Base-by-base conservation (phyloP, 2,888 invertebrate species). In the Iselma pallidipennis region DNA sequence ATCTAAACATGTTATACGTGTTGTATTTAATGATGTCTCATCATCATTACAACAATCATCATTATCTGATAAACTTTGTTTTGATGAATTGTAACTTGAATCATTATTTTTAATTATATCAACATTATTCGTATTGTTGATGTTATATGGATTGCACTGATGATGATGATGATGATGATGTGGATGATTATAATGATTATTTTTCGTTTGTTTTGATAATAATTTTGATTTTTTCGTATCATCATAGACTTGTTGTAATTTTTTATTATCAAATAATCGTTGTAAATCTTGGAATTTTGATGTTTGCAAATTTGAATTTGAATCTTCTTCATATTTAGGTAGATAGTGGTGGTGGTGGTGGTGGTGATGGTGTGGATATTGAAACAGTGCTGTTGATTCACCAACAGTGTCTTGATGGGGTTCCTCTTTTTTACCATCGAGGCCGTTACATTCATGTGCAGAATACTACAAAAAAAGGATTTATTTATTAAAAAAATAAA, bases 301-400 rank as follows among this genome's bases (percentile, higher is more conserved):
- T n/a, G 73, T 69, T 63, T 76, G 74, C 49, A 79, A 66, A 63
- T 78, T 78, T 23, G 78, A 78, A 54, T 79, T 79, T 12, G 78
- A 72, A 65, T 80, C 79, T 56, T 76, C 77, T 57, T 76, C 74
- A 67, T 70, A 73, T 37, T 16, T 37, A 16, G 2, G 6, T 2
- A 37, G 4, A 14, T 3, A 29, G 14, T 57, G 60, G 9, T 49
- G 49, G 25, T 49, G 12, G 33, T 33, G 45, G 49, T 21, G 33
- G n/a, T n/a, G n/a, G n/a, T n/a, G n/a, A n/a, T n/a, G n/a, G n/a
- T n/a, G n/a, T n/a, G n/a, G n/a, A n/a, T n/a, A n/a, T n/a, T n/a
- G n/a, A n/a, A n/a, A n/a, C n/a, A n/a, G n/a, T n/a, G n/a, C n/a
- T n/a, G n/a, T n/a, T n/a, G n/a, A n/a, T n/a, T n/a, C n/a, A n/a